Conservation (phyloP, 2,888 invertebrate genomes). For the Rutpela maculata region DNA sequence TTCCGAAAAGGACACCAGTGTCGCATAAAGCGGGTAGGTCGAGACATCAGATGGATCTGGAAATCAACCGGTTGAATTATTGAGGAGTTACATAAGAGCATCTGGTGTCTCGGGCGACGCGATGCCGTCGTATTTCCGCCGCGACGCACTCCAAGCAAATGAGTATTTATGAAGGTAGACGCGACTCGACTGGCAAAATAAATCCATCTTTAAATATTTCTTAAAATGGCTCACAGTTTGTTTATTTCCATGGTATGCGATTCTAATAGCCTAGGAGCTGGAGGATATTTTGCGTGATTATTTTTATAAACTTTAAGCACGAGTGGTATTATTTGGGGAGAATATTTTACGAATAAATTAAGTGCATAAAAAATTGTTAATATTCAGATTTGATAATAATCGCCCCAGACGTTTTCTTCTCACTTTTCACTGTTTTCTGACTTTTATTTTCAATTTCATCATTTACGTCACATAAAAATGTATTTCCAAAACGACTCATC, state of each 20-base stretch:
- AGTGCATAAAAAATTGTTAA: too few species aligned
- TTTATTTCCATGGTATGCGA: conserved; percentile 12
- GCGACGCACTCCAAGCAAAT: conserved; percentile 63
- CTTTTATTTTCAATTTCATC: too few species aligned
- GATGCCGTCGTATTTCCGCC: conserved; percentile 53
- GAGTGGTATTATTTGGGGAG: too few species aligned
- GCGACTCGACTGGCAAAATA: conserved; percentile 63
- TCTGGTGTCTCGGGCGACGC: conserved; percentile 62
- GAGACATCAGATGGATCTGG: conserved; percentile 66
- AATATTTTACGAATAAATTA: too few species aligned
- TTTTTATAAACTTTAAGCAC: too few species aligned
- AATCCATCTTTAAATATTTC: conserved; percentile 59
- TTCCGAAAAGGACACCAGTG: conserved; percentile 45
- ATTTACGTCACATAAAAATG: too few species aligned
- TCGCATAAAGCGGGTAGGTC: conserved; percentile 51
- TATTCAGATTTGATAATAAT: too few species aligned
- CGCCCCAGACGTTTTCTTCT: too few species aligned
- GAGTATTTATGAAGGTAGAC: conserved; percentile 65
- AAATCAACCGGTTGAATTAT: conserved; percentile 65
- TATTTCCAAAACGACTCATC: too few species aligned
- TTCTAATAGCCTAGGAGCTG: too few species aligned
- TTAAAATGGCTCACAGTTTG: conserved; percentile 37
- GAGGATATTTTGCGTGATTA: too few species aligned
- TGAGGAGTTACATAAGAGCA: conserved; percentile 64
- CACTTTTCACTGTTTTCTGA: too few species aligned